Evolutionary conservation across 2,113 vertebrate species (phyloP).

Genomic region (Clarias batrachus): DNA sequence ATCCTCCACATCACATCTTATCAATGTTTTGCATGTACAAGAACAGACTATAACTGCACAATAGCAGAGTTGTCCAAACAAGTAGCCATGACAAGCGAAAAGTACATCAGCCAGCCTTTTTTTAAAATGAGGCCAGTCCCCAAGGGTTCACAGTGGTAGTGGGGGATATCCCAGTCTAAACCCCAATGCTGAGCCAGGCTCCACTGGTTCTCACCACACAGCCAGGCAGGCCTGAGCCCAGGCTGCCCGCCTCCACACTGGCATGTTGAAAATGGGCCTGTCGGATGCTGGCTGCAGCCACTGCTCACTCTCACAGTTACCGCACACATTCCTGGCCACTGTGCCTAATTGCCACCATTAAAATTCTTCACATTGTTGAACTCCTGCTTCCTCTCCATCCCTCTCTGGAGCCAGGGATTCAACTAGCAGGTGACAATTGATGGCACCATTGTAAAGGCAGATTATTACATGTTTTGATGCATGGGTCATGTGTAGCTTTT

Average conservation of each 20-base stretch:
- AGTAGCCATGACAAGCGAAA: background rate
- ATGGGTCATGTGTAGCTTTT: background rate
- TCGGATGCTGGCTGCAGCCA: constrained; percentile 74
- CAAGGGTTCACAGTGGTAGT: constrained; percentile 22
- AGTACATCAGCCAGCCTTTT: constrained; percentile 27
- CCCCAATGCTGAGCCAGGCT: constrained; percentile 48
- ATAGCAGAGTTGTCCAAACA: background rate
- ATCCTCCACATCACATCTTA: background rate
- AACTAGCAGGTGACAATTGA: constrained; percentile 61
- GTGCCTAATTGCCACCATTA: constrained; percentile 85
- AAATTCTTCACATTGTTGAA: constrained; percentile 85
- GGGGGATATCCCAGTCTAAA: constrained; percentile 50
- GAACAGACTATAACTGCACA: background rate
- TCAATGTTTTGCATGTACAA: background rate
- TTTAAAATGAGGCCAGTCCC: constrained; percentile 7
- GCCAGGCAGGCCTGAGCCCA: constrained; percentile 57
- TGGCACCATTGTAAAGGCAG: constrained; percentile 34
- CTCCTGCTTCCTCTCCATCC: constrained; percentile 78
- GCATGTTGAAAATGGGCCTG: constrained; percentile 79
- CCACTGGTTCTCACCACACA: constrained; percentile 44
- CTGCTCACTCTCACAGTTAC: constrained; percentile 70
- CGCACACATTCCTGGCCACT: constrained; percentile 78
- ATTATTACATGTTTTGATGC: constrained; percentile 1
- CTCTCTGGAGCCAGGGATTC: constrained; percentile 71
- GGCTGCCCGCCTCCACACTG: constrained; percentile 68